Evolutionary conservation across 2,113 vertebrate species (phyloP), one percentile per base, ranked within the genome.

Genomic region (Pungitius pungitius): DNA sequence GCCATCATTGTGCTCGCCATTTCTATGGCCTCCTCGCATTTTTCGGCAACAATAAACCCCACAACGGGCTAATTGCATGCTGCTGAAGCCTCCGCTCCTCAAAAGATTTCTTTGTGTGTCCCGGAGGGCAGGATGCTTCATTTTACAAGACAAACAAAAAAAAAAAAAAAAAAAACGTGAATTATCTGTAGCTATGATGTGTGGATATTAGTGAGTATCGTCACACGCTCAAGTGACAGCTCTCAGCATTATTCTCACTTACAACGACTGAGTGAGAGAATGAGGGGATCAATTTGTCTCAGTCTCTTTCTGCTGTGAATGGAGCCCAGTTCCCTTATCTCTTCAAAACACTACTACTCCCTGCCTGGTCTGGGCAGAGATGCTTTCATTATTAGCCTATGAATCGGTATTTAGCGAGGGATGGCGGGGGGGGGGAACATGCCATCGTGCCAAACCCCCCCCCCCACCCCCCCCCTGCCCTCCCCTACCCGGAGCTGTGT

Each of bases 271-370:
- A 84, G 79, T 60, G 35, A 83, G 52, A 81, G 80, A 89, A 88
- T 78, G 80, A 89, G 72, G 58, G 68, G 87, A 91, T 92, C 77
- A 86, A 83, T 92, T 92, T 80, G 87, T 88, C 72, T 87, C 87
- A 85, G 78, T 67, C 64, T 45, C 69, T 82, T 81, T 75, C 87
- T 86, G 85, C 59, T 84, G 73, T 82, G 73, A 88, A 83, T 82
- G 67, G 61, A 86, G 75, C 75, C 78, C 76, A 88, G 77, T 79
- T 78, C 82, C 65, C 91, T 93, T 93, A 93, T 93, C 91, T 86
- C 81, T 67, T 65, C 39, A 57, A 83, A 91, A 90, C 91, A 94
- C 85, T 88, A 78, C 75, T 88, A 81, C 75, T 87, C 87, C 87
- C 87, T 59, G 73, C 77, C 84, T 80, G 87, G 75, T 80, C 75